Percentiles rank a stretch among this genome's conserved stretches.
Conservation (phyloP, 2,113 vertebrate genomes). For the Glaucidium brasilianum region DNA sequence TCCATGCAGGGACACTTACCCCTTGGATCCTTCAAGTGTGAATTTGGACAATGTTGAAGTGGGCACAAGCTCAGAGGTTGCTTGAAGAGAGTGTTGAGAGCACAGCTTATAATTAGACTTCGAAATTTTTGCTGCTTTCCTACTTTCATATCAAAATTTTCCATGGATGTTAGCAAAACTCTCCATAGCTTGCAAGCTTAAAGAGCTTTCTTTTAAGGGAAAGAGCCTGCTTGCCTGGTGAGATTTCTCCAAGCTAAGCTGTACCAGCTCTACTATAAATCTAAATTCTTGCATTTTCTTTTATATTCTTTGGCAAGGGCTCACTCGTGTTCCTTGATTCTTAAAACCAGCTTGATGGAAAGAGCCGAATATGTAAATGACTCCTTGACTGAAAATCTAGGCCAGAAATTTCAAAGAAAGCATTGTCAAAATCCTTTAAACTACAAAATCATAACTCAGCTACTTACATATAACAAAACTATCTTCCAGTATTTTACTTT, state of each 20-base stretch:
- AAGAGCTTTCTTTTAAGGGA: conserved; percentile 43
- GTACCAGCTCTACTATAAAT: conserved; percentile 33
- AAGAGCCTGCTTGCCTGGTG: conserved; percentile 8
- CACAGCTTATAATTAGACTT: conserved; percentile 10
- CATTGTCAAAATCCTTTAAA: conserved; percentile 31
- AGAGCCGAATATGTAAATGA: conserved; percentile 8
- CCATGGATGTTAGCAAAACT: conserved; percentile 20
- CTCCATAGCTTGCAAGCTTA: conserved; percentile 12
- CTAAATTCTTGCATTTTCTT: conserved; percentile 27
- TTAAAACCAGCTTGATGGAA: conserved; percentile 2
- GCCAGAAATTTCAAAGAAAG: conserved; percentile 60
- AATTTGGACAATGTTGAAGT: background rate
- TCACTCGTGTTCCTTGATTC: background rate
- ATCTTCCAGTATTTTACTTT: conserved; percentile 42
- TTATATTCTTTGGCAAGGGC: background rate
- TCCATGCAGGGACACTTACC: background rate
- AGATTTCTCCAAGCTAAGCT: conserved; percentile 31
- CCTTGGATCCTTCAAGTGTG: background rate
- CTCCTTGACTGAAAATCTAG: conserved; percentile 6
- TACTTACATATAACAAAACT: conserved; percentile 45
- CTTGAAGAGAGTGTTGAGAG: background rate
- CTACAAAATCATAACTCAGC: conserved; percentile 6
- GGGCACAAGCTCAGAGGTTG: background rate
- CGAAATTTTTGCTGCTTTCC: conserved; percentile 13
- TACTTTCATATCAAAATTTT: conserved; percentile 27